A percentile compares a stretch with the other conserved stretches of the same genome.
Evolutionary conservation across 30 jellyfish, hydroid and myxozoan species (phyloP).

Genomic region (Nemopilema nomurai): DNA sequence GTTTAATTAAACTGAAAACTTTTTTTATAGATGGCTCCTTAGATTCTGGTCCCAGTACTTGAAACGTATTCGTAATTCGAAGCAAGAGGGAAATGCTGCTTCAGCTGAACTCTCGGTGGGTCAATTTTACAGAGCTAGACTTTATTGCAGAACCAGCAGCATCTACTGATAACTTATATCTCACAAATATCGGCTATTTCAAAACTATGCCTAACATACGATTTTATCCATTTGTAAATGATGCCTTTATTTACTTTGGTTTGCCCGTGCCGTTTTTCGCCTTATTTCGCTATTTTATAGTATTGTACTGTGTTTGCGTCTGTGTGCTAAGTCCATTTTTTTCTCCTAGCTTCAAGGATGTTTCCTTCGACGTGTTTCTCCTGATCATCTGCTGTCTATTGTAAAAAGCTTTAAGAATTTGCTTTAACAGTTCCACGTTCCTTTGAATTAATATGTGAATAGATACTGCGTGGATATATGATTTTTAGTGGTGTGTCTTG

Average conservation of each 20-base stretch:
- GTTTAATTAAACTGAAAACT: not conserved
- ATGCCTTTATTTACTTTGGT: too few relatives aligned
- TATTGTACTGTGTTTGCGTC: too few relatives aligned
- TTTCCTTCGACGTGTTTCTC: conserved; percentile 45
- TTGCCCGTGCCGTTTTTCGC: too few relatives aligned
- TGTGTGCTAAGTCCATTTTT: too few relatives aligned
- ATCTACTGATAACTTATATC: too few relatives aligned
- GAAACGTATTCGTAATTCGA: conserved; percentile 19
- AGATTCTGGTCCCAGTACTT: conserved; percentile 26
- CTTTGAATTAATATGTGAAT: not conserved
- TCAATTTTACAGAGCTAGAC: too few relatives aligned
- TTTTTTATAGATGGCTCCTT: conserved; percentile 38
- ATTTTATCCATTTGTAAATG: too few relatives aligned
- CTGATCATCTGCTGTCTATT: conserved; percentile 5
- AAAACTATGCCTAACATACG: too few relatives aligned
- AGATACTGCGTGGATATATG: not conserved
- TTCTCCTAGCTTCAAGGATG: conserved; percentile 47
- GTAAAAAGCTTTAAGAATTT: conserved; percentile 1
- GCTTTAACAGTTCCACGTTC: not conserved
- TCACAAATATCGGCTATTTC: too few relatives aligned
- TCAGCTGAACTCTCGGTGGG: conserved; percentile 34
- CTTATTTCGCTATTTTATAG: too few relatives aligned
- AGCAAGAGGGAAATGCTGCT: not conserved
- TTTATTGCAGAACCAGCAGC: too few relatives aligned
- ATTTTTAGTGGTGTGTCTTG: not conserved